Base-by-base conservation (phyloP, 2,113 vertebrate species). In the Cariama cristata region DNA sequence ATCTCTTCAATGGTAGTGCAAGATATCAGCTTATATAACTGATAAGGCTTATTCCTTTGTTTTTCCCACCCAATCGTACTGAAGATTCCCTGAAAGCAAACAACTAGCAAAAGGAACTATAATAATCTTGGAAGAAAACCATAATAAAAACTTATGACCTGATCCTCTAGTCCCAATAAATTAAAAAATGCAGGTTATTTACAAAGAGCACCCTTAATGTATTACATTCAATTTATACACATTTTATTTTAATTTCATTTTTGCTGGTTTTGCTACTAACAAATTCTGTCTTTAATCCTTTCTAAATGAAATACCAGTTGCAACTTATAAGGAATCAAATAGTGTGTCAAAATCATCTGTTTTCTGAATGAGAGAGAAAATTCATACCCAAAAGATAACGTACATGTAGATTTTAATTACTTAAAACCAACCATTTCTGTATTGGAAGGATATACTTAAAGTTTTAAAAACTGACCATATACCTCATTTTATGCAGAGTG, bases 1-100 rank as follows among this genome's bases (percentile, higher is more conserved):
- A 98, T 98, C 97, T 98, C 97, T 98, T 98, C 98, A 98, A 98
- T 86, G 79, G 90, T 96, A 93, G 98, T 98, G 98, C 97, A 98
- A 98, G 98, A 98, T 98, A 98, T 95, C 95, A 98, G 98, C 98
- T 97, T 93, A 96, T 98, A 96, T 93, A 96, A 88, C 96, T 4
- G 94, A 98, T 98, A 98, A 98, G 87, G 82, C 56, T 96, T 96
- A 92, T 95, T 98, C 97, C 95, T 98, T 98, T 98, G 97, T 98
- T 96, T 98, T 97, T 82, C 60, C 59, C 52, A 95, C 90, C 68
- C 94, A 97, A 50, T 90, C 50, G 9, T 94, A 85, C 81, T 68
- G 73, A 79, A 93, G 85, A 95, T 91, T 59, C 88, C 90, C 50
- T 95, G 91, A 98, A 97, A 90, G 63, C 50, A 93, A 84, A 56